Evolutionary conservation across 2,797 vertebrate species (phyloP), one percentile per base, ranked within the genome.

Genomic region (Dipus sagitta): DNA sequence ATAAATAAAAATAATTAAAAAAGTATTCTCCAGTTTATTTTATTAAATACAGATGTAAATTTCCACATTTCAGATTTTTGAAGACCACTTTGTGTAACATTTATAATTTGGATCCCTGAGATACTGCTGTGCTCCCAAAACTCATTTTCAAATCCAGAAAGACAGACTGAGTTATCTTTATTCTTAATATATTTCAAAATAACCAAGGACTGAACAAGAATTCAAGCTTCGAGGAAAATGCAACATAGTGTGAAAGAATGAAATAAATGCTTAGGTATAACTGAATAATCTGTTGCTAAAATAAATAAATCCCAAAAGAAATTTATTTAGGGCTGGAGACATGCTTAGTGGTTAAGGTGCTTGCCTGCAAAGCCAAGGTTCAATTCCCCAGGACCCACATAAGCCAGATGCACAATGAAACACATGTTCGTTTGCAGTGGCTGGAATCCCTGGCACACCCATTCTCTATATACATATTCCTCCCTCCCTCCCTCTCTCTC

Each of bases 141-240:
- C 58, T 83, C 62, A 94, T 78, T 84, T 95, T 97, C 94, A 90
- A 97, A 97, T 96, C 87, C 52, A 93, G 83, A 82, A 77, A 94
- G 58, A 58, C 26, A 82, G 67, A 58, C 1, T 79, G 6, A 89
- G 54, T 42, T 90, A 75, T 18, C 76, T 91, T 91, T 10, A 91
- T 12, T 54, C 86, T 71, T 68, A 32, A n/a, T 92, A 86, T 58
- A 30, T 81, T 75, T 96, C 65, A 79, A 86, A 87, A 65, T 60
- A 28, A 88, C 11, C 47, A 84, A 94, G 28, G n/a, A 86, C 12
- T 88, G 68, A 94, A 86, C 2, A 3, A 18, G 88, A 94, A 95
- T 68, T 90, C 62, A 83, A 90, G 88, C 14, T 88, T 67, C 13
- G 75, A 79, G 52, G 34, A 91, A 94, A 84, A 88, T 23, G 4